These are phyloP conservation scores for Microchirus variegatus DNA, from an alignment of 2,797 vertebrate genomes.

Conservation along the genomic window DNA sequence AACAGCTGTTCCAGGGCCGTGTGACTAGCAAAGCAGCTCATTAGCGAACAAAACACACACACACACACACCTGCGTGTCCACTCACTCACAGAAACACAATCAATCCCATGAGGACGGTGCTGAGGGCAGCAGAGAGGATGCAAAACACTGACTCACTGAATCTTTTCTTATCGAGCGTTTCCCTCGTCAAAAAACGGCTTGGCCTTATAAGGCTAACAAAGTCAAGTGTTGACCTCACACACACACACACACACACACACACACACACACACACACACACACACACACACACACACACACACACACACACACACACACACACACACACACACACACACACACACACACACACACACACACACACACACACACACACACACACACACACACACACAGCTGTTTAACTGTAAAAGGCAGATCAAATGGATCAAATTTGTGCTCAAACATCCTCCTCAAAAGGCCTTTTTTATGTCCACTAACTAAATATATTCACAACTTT, in stretches of 20 bases:
- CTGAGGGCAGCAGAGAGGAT: slow-evolving; percentile 54
- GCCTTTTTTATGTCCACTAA: no score
- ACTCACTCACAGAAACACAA: slow-evolving; percentile 11
- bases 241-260: slow-evolving; percentile 2
- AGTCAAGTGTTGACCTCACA: slow-evolving; percentile 18
- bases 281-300: slow-evolving; percentile 3
- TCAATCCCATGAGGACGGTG: slow-evolving; percentile 40
- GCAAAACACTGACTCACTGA: slow-evolving; percentile 70
- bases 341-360: background rate
- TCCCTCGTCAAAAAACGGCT: slow-evolving; percentile 60
- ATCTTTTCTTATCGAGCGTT: slow-evolving; percentile 67
- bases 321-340: slow-evolving; percentile 2
- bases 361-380: slow-evolving; percentile 3
- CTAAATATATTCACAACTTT: no score
- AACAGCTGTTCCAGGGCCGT: slow-evolving; percentile 47
- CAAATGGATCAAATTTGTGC: no score
- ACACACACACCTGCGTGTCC: slow-evolving; percentile 10
- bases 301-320: slow-evolving; percentile 3
- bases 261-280: no score
- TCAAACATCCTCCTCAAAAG: no score
- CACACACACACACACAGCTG: slow-evolving; percentile 1
- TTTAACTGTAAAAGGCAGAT: no score
- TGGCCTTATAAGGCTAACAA: slow-evolving; percentile 65
- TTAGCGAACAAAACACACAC: slow-evolving; percentile 46
- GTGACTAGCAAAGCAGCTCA: slow-evolving; percentile 63